These are phyloP conservation scores for Paratilapia polleni DNA, from an alignment of 2,113 vertebrate species.

Conservation along the genomic window DNA sequence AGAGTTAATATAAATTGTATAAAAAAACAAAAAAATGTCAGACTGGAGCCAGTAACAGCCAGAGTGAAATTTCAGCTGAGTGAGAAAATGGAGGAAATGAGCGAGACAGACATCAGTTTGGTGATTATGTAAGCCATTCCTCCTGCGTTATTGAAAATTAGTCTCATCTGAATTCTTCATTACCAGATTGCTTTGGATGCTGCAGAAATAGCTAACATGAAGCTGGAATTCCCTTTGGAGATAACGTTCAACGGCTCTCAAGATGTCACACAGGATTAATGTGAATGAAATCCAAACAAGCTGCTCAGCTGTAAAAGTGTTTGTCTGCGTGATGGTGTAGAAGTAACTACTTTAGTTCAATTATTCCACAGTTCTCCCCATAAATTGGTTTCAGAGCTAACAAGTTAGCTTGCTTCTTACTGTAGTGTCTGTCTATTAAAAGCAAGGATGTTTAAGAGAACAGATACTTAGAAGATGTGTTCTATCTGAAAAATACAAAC, in stretches of 20 bases:
- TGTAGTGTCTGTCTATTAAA: too few species aligned
- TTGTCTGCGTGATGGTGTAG: neutral
- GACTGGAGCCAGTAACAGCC: neutral
- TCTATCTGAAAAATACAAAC: neutral
- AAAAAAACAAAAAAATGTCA: neutral
- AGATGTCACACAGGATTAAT: neutral
- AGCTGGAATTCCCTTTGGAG: neutral
- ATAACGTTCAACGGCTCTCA: neutral
- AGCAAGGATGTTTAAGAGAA: rapidly evolving
- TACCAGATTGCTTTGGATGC: neutral
- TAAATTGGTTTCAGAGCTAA: neutral
- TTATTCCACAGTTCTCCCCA: neutral
- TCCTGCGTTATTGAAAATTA: neutral
- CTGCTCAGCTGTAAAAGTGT: neutral
- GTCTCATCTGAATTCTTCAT: too few species aligned
- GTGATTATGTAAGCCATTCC: neutral
- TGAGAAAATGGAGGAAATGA: slow-evolving; percentile 22
- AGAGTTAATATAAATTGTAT: neutral
- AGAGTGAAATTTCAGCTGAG: neutral
- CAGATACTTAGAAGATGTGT: neutral
- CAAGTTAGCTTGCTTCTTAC: too few species aligned
- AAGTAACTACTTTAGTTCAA: too few species aligned
- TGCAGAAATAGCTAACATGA: neutral
- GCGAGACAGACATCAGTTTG: neutral
- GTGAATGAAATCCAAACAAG: neutral